Base-by-base conservation (phyloP, 2,888 invertebrate species). In the Sylvicola fuscatus region DNA sequence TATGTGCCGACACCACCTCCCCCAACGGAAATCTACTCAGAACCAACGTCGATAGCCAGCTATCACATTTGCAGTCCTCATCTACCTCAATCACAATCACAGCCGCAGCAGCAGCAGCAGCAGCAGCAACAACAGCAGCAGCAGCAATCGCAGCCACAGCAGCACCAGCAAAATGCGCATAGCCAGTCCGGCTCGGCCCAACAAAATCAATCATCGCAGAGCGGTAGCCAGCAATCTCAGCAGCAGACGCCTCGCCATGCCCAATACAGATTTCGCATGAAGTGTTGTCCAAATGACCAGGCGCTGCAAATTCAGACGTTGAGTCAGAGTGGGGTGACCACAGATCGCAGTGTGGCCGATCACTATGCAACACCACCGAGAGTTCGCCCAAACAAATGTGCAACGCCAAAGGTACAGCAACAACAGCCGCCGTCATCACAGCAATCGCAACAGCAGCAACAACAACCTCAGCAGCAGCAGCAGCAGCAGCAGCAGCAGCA, bases 1-100 rank as follows among this genome's bases (percentile, higher is more conserved):
- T 59, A 59, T 38, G 51, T 59, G 12, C 59, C 59, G 3, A 58
- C 57, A 4, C 58, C 58, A 14, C 56, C 58, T 3, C 50, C 57
- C 29, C 43, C 51, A n/a, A 46, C 43, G 29, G 54, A 57, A 34
- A 33, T 50, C 1, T 56, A 46, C 31, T 40, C 45, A 1, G 49
- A 50, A 30, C 41, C 44, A 14, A 41, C 45, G 30, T 41, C 45
- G 26, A 39, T 46, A 15, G 42, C 45, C 21, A 37, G 39, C 14
- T 35, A 37, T 36, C 29, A 39, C 37, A 26, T 29, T 27, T 32
- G 16, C 32, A 37, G 34, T 30, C 13, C 38, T 2, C 40, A 40
- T 17, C 27, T 38, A 35, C 37, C 42, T 40, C 43, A 43, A 38
- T 44, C 39, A 27, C 40, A 38, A 10, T 8, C 13, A 3, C 32